phyloP scores from a whole-genome alignment of 1,140 invertebrate genomes.

The Aplysia californica region DNA sequence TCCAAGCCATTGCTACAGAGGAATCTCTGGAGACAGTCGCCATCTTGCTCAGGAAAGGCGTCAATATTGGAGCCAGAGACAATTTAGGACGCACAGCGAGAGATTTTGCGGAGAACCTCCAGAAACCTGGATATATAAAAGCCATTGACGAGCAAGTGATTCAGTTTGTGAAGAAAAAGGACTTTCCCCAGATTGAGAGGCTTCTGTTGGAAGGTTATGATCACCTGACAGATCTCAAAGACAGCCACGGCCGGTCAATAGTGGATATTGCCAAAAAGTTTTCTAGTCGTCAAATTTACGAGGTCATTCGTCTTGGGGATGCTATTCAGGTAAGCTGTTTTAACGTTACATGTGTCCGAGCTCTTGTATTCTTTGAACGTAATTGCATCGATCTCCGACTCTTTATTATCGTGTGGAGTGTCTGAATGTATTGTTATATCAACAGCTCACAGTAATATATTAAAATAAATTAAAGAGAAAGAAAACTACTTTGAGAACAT shows the following conservation, averaged over 20 bases:
- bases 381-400: too few relatives aligned
- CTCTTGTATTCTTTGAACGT: too few relatives aligned
- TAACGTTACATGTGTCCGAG: too few relatives aligned
- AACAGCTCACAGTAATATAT: too few relatives aligned
- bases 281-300: slow-evolving; percentile 26
- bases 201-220: slow-evolving; percentile 31
- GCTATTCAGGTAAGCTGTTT: slow-evolving; percentile 34
- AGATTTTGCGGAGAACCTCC: slow-evolving; percentile 25
- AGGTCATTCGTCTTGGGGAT: slow-evolving; percentile 24
- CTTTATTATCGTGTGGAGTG: too few relatives aligned
- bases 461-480: too few relatives aligned
- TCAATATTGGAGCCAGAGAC: slow-evolving; percentile 34
- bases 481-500: too few relatives aligned
- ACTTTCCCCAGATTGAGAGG: slow-evolving; percentile 30
- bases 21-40: slow-evolving; percentile 25
- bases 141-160: slow-evolving; percentile 33
- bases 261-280: slow-evolving; percentile 31
- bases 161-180: slow-evolving; percentile 31
- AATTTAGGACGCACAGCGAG: slow-evolving; percentile 31
- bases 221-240: slow-evolving; percentile 28
- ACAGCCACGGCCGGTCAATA: slow-evolving; percentile 16
- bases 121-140: slow-evolving; percentile 12
- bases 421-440: too few relatives aligned
- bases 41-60: slow-evolving; percentile 17
- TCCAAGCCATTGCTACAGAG: slow-evolving; percentile 26